Base-by-base conservation (phyloP, 30 jellyfish, hydroid and myxozoan species). In the Aurelia sp. region DNA sequence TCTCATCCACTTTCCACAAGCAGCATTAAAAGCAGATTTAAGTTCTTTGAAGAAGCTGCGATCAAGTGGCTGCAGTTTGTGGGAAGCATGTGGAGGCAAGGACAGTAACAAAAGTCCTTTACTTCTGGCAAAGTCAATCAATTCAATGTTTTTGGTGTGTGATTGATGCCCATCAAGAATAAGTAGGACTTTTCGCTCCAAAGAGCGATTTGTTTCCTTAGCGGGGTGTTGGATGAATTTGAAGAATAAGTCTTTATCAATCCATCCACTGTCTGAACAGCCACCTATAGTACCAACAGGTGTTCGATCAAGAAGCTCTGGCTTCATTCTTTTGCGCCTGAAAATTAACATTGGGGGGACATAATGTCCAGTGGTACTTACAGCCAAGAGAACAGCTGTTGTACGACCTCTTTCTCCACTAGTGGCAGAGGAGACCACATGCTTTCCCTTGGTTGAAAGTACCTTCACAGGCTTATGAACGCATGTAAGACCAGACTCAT, bases 181-280 rank as follows among this genome's bases (percentile, higher is more conserved):
- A 24, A 87, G 95, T 27, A 87, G 44, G 33, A 87, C 89, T 77
- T 55, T 50, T 33, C 20, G 12, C 11, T 50, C 76, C 41, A 52
- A 6, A 17, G 86, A 16, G 88, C 89, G 51, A 87, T 78, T 63
- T 87, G 93, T 61, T 69, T 61, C 41, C 78, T 52, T 79, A 16
- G 79, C 16, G 63, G 51, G 21, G 64, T 8, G 53, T 62, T n/a
- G n/a, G n/a, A n/a, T n/a, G n/a, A n/a, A n/a, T n/a, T n/a, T n/a
- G n/a, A n/a, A n/a, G n/a, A n/a, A 79, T 17, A 79, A 67, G 22
- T 77, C 96, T 20, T 65, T 87, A 7, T 65, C 78, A 66, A 79
- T 58, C 92, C 96, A 87, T 74, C 95, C 95, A 67, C 67, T 86
- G n/a, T 79, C 94, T 13, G 96, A 80, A 62, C 88, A 64, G 24